A percentile compares a stretch with the other conserved stretches of the same genome.
Evolutionary conservation across 2,888 invertebrate genomes (phyloP).

Genomic region (Chamaedrilus cognettii): DNA sequence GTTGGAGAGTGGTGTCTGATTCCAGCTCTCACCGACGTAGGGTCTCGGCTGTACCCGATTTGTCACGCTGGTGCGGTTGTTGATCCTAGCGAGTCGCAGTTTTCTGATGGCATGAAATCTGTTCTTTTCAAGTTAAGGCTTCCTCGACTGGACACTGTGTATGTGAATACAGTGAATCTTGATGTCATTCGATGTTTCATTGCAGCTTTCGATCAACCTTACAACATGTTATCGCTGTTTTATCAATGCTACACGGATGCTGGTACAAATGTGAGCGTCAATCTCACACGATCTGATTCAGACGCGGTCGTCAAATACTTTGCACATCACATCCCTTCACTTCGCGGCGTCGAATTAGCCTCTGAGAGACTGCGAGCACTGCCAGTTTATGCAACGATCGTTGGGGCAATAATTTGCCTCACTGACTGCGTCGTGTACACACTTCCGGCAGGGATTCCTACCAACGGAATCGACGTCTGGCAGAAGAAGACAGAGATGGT

Average conservation of each 20-base stretch:
- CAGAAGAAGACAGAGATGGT: constrained; percentile 35
- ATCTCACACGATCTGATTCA: too few relatives aligned
- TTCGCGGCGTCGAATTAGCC: constrained; percentile 16
- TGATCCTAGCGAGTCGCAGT: constrained; percentile 15
- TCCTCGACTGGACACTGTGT: constrained; percentile 28
- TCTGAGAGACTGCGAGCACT: constrained; percentile 24
- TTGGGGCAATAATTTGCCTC: constrained; percentile 30
- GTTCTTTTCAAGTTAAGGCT: constrained; percentile 23
- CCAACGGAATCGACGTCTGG: constrained; percentile 36
- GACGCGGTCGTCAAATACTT: constrained; percentile 30
- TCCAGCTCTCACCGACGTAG: constrained; percentile 18
- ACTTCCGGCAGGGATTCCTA: constrained; percentile 34
- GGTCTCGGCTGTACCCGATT: constrained; percentile 17
- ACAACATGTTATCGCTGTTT: constrained; percentile 23
- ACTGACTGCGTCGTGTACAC: constrained; percentile 34
- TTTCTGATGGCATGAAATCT: constrained; percentile 9
- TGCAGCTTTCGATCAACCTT: constrained; percentile 32
- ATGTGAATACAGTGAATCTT: constrained; percentile 18
- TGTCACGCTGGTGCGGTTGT: constrained; percentile 19
- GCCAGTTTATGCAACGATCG: constrained; percentile 33
- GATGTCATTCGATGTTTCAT: constrained; percentile 26
- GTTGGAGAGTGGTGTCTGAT: constrained; percentile 29
- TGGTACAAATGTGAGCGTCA: too few relatives aligned
- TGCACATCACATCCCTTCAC: constrained; percentile 18
- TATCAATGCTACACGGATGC: constrained; percentile 17